A percentile compares a stretch with the other conserved stretches of the same genome.
These are phyloP conservation scores for Hedya salicella DNA, from an alignment of 2,888 invertebrate species.

Conservation along the genomic window DNA sequence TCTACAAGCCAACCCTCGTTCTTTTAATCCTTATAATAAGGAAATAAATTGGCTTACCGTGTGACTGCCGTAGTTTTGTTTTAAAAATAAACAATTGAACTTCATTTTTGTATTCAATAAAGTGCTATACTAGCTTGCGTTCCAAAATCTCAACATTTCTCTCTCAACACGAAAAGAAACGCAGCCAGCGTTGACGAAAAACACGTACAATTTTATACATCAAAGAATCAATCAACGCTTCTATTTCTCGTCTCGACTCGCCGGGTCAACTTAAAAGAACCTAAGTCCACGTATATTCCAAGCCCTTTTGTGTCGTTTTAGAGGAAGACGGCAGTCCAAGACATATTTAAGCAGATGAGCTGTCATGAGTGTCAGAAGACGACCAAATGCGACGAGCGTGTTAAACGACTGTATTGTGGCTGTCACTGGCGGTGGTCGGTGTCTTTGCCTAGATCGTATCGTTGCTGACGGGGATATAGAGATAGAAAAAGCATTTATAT, in stretches of 20 bases:
- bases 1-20: too few relatives aligned
- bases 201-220: conserved; percentile 33
- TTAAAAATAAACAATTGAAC: too few relatives aligned
- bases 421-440: conserved; percentile 72
- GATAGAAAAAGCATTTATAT: conserved; percentile 1
- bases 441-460: conserved; percentile 67
- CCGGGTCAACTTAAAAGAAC: neutral
- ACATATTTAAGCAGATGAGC: conserved; percentile 65
- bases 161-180: neutral
- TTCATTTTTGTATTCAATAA: too few relatives aligned
- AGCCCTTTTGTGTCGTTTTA: conserved; percentile 2
- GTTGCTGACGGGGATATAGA: conserved; percentile 36
- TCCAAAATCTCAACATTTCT: neutral
- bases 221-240: conserved; percentile 41
- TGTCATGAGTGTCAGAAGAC: conserved; percentile 66
- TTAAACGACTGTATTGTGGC: conserved; percentile 82
- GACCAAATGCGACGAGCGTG: conserved; percentile 79
- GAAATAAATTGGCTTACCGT: too few relatives aligned
- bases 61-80: too few relatives aligned
- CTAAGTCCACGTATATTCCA: neutral
- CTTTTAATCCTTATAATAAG: too few relatives aligned
- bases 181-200: neutral
- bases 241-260: conserved; percentile 2
- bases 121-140: too few relatives aligned
- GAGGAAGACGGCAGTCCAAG: conserved; percentile 43